Evolutionary conservation across 2,888 invertebrate genomes (phyloP).

Genomic region (Capitulum mitella): DNA sequence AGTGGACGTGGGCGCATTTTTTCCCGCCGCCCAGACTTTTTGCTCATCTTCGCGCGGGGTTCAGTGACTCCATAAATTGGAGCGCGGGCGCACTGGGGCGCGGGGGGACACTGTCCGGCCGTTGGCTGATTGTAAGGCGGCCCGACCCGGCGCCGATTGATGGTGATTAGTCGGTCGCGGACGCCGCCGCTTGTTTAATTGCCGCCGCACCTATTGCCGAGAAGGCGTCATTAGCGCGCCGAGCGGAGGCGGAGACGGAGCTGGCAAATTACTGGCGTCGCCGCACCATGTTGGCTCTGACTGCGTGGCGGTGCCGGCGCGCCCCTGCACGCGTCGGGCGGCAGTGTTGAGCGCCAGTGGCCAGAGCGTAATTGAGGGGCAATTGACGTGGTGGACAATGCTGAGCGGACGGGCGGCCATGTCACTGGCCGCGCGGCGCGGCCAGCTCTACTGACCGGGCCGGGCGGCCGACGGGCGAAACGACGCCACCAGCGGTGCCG

Average conservation of each 20-base stretch:
- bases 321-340: neutral
- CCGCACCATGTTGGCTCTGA: neutral
- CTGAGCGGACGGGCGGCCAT: neutral
- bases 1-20: neutral
- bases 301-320: neutral
- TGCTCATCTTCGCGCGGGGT: conserved; percentile 1
- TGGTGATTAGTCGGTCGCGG: neutral
- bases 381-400: neutral
- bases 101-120: neutral
- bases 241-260: neutral
- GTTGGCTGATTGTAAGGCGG: conserved; percentile 16
- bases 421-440: too few relatives aligned
- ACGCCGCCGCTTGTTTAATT: neutral
- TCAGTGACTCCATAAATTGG: conserved; percentile 14
- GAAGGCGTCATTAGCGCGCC: neutral
- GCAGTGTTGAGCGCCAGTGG: too few relatives aligned
- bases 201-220: neutral
- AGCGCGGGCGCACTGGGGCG: neutral
- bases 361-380: neutral
- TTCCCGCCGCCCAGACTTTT: neutral
- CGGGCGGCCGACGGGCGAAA: too few relatives aligned
- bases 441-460: too few relatives aligned
- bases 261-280: neutral
- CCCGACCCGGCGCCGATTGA: neutral
- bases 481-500: too few relatives aligned